Base-by-base conservation (phyloP, 2,113 vertebrate species). In the Dendropsophus ebraccatus region DNA sequence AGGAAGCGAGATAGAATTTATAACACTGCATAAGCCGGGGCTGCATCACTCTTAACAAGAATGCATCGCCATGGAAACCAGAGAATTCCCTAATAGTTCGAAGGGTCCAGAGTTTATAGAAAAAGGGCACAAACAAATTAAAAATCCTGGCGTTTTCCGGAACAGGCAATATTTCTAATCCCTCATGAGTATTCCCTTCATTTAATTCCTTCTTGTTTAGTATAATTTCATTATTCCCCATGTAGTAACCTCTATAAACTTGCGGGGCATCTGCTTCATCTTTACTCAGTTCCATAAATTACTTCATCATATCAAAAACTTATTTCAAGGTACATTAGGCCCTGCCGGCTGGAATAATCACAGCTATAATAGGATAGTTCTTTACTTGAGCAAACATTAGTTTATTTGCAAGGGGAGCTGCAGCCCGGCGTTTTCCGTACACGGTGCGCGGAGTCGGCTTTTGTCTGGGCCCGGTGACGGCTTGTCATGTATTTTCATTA, bases 281-380 rank as follows among this genome's bases (percentile, higher is more conserved):
- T 81, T 67, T 89, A 91, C 82, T 21, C 78, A 89, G 82, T 90
- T 88, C 90, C 85, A 85, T 87, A 91, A 90, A 89, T 89, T 91
- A 88, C 88, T 94, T 93, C 88, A 90, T 91, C 89, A 90, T 88
- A 92, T 91, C 91, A 92, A 93, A 85, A 94, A 93, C 88, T 93
- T 94, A 94, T 93, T 95, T 94, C 93, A 94, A 93, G 92, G 91
- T 93, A 93, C 92, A 92, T 94, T 93, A 94, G 88, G 86, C 87
- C 90, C 90, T 86, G 87, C 87, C 76, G 90, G 89, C 79, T 90
- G 91, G 84, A 85, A 87, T 91, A 91, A 91, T 89, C 76, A 89
- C 11, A 82, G 88, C 83, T 88, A 81, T 88, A 90, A 91, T 92
- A 89, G 81, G 86, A 88, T 89, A 88, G 75, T 85, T 52, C 74